A percentile compares a stretch with the other conserved stretches of the same genome.
Evolutionary conservation across 2,888 invertebrate genomes (phyloP).

Genomic region (Stenolophus ochropezus): DNA sequence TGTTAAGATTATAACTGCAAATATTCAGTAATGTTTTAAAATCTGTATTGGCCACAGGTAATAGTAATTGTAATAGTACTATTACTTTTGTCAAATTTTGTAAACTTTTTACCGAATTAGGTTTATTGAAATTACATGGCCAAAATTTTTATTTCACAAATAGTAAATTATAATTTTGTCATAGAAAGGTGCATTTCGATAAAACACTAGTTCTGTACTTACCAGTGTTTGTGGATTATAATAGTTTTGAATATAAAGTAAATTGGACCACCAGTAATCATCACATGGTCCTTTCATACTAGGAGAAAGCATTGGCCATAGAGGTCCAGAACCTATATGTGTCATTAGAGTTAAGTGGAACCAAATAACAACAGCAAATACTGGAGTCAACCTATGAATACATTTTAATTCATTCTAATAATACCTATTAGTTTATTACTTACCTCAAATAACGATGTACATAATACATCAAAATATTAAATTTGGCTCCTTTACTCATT

Average conservation of each 20-base stretch:
- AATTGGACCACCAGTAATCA: constrained; percentile 39
- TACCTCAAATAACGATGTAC: constrained; percentile 73
- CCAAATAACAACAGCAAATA: constrained; percentile 24
- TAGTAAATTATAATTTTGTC: too few species aligned
- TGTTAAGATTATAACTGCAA: too few species aligned
- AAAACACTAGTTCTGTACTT: background rate
- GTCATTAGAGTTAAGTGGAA: constrained; percentile 1
- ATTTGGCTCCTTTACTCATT: constrained; percentile 66
- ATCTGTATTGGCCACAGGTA: background rate
- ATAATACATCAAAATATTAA: constrained; percentile 70
- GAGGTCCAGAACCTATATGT: constrained; percentile 48
- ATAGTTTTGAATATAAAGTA: constrained; percentile 45
- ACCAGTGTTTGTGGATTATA: constrained; percentile 23
- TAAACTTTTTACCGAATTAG: too few species aligned
- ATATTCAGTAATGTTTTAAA: too few species aligned
- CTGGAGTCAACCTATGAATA: constrained; percentile 48
- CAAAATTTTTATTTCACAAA: too few species aligned
- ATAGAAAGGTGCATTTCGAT: too few species aligned
- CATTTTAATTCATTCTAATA: background rate
- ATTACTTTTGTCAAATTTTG: background rate
- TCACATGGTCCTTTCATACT: background rate
- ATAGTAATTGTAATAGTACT: background rate
- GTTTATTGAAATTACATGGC: too few species aligned
- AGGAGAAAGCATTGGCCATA: background rate
- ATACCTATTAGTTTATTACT: background rate